These are phyloP conservation scores for Asteroscopus sphinx DNA, from an alignment of 2,888 invertebrate genomes.

Conservation along the genomic window DNA sequence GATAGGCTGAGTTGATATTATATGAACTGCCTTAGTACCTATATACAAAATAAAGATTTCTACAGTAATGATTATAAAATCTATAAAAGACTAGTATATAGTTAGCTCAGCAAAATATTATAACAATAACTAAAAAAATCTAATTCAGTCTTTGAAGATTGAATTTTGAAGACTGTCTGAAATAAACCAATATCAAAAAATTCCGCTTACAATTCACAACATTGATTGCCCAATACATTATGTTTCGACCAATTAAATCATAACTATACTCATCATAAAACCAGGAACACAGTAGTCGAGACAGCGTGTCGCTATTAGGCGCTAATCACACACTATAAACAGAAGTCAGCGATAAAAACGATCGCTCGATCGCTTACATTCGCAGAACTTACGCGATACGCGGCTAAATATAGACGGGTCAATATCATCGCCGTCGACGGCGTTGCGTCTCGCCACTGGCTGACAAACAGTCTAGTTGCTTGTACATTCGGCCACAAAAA, in stretches of 20 bases:
- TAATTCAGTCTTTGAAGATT: too few relatives aligned
- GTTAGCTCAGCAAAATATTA: too few relatives aligned
- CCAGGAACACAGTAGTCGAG: slow-evolving; percentile 18
- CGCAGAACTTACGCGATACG: slow-evolving; percentile 53
- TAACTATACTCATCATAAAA: slow-evolving; percentile 26
- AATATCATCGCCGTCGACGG: slow-evolving; percentile 74
- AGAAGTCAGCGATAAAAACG: slow-evolving; percentile 47
- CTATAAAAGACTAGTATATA: too few relatives aligned
- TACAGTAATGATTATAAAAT: too few relatives aligned
- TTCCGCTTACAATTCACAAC: background rate
- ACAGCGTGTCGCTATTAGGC: slow-evolving; percentile 50
- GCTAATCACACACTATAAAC: slow-evolving; percentile 38
- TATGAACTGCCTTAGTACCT: too few relatives aligned
- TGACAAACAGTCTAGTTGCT: slow-evolving; percentile 38
- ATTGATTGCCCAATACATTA: slow-evolving; percentile 9
- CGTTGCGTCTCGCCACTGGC: slow-evolving; percentile 62
- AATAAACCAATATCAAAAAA: background rate
- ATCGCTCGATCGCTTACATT: slow-evolving; percentile 51
- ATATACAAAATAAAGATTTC: too few relatives aligned
- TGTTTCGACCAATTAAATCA: slow-evolving; percentile 20
- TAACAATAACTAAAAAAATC: too few relatives aligned
- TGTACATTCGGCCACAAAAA: too few relatives aligned
- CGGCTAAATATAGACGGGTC: slow-evolving; percentile 85
- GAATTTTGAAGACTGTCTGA: too few relatives aligned
- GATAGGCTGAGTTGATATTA: too few relatives aligned